phyloP scores from a whole-genome alignment of 2,888 invertebrate species.

The Amaurobius ferox region DNA sequence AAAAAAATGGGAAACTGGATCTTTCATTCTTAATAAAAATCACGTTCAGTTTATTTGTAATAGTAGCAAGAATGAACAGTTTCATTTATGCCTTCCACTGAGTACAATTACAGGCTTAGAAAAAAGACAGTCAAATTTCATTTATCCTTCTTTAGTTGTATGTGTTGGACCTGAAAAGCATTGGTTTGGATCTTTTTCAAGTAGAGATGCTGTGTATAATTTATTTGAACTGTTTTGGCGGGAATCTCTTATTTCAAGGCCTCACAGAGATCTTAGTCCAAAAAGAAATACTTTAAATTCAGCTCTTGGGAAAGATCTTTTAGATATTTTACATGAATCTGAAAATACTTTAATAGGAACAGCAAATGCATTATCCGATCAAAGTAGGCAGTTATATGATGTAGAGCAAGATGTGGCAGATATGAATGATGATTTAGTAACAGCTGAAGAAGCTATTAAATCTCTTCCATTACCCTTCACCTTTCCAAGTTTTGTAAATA shows the following conservation, averaged over 20 bases:
- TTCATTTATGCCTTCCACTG: slow-evolving; percentile 28
- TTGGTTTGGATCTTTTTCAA: slow-evolving; percentile 59
- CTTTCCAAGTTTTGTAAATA: background rate
- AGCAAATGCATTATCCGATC: slow-evolving; percentile 44
- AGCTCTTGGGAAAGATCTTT: slow-evolving; percentile 48
- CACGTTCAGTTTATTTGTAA: slow-evolving; percentile 25
- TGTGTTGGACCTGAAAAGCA: slow-evolving; percentile 43
- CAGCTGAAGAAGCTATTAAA: slow-evolving; percentile 31
- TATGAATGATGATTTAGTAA: slow-evolving; percentile 38
- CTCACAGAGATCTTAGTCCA: slow-evolving; percentile 2
- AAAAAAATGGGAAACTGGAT: slow-evolving; percentile 51
- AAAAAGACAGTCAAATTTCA: slow-evolving; percentile 51
- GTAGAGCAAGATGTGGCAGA: slow-evolving; percentile 33
- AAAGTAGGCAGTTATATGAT: slow-evolving; percentile 52
- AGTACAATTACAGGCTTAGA: slow-evolving; percentile 37
- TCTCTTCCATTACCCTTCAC: background rate
- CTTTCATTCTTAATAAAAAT: slow-evolving; percentile 27
- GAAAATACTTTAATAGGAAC: slow-evolving; percentile 37
- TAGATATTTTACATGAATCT: slow-evolving; percentile 48
- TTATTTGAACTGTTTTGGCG: slow-evolving; percentile 61
- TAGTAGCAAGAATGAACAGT: background rate
- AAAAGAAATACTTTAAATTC: slow-evolving; percentile 10
- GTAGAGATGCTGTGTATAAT: slow-evolving; percentile 48
- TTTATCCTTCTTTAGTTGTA: slow-evolving; percentile 54
- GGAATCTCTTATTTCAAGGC: slow-evolving; percentile 26